Evolutionary conservation across 1,140 invertebrate species (phyloP).

Genomic region (Caenorhabditis inopinata): DNA sequence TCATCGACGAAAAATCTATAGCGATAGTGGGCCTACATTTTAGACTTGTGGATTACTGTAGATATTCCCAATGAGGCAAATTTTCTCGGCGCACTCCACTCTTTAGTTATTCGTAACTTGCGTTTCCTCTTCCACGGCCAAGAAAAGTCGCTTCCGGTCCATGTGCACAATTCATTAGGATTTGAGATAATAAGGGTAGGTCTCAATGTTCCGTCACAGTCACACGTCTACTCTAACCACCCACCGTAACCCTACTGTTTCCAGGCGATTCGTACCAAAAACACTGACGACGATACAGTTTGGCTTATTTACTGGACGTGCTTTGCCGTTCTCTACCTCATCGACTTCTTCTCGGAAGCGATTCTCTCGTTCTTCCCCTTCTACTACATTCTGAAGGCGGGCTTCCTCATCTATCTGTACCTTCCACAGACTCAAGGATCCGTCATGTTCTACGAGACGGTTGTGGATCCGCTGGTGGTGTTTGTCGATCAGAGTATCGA

Average conservation of each 20-base stretch:
- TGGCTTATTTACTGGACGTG: conserved; percentile 36
- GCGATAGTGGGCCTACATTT: too few relatives aligned
- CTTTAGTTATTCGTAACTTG: too few relatives aligned
- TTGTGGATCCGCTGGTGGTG: neutral
- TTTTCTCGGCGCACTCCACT: too few relatives aligned
- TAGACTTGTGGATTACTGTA: too few relatives aligned
- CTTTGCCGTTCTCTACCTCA: neutral
- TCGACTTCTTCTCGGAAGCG: conserved; percentile 5
- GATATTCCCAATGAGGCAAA: too few relatives aligned
- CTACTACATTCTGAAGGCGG: conserved; percentile 14
- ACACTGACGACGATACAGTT: neutral
- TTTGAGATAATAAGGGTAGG: too few relatives aligned
- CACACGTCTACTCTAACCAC: too few relatives aligned
- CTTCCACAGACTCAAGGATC: conserved; percentile 32
- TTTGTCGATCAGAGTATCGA: neutral
- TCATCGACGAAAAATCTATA: too few relatives aligned
- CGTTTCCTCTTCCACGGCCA: too few relatives aligned
- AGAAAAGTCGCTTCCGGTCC: too few relatives aligned
- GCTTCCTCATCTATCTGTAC: conserved; percentile 5
- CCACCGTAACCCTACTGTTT: neutral
- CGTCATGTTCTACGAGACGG: neutral
- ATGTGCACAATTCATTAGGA: too few relatives aligned
- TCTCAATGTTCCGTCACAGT: too few relatives aligned
- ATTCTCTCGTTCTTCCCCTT: conserved; percentile 1
- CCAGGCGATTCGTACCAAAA: neutral